These are phyloP conservation scores for Rhogogaster chlorosoma DNA, from an alignment of 2,888 invertebrate genomes.

Conservation along the genomic window DNA sequence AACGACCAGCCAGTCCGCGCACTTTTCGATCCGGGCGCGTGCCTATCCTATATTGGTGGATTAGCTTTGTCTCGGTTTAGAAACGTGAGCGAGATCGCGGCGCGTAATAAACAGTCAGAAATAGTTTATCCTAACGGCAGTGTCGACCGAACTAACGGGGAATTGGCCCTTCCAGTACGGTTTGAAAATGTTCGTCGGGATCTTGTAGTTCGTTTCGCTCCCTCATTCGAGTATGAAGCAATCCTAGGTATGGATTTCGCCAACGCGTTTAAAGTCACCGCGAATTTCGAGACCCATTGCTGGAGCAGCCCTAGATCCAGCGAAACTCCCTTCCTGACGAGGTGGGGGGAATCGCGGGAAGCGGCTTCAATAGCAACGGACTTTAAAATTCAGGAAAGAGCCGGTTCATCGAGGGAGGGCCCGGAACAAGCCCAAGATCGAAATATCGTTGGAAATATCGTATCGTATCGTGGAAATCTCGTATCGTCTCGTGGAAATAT, in stretches of 20 bases:
- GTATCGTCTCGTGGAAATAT: too few relatives aligned
- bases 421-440: too few relatives aligned
- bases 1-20: neutral
- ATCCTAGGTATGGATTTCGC: conserved; percentile 11
- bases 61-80: neutral
- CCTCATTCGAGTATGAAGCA: neutral
- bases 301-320: neutral
- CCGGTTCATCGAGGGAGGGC: neutral
- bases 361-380: too few relatives aligned
- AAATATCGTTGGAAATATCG: too few relatives aligned
- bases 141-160: neutral
- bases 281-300: neutral
- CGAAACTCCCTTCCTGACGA: neutral
- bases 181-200: neutral
- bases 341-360: neutral
- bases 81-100: neutral
- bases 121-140: neutral
- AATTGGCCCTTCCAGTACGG: neutral
- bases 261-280: neutral
- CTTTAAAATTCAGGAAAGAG: neutral
- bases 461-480: too few relatives aligned
- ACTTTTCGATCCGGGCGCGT: neutral
- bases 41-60: neutral
- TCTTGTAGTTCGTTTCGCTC: neutral
- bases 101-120: neutral